A percentile compares a stretch with the other conserved stretches of the same genome.
Evolutionary conservation across 2,113 vertebrate species (phyloP).

Genomic region (Tachysurus fulvidraco): DNA sequence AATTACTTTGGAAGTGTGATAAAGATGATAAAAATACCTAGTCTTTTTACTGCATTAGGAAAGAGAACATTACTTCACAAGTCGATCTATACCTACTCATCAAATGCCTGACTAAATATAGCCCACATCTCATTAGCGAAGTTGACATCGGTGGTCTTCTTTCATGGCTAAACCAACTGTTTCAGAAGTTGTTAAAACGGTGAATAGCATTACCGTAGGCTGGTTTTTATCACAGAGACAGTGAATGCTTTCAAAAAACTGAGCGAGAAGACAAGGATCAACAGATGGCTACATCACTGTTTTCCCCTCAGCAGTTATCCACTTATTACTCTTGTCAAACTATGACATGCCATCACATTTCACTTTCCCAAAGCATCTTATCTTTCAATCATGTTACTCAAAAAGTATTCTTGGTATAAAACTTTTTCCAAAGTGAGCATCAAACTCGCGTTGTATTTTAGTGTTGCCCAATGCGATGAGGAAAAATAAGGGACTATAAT

Average conservation of each 20-base stretch:
- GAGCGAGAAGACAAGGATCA: not conserved
- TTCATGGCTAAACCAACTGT: not conserved
- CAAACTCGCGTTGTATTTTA: not conserved
- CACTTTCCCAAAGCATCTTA: not conserved
- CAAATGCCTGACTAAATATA: not conserved
- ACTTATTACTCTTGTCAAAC: not conserved
- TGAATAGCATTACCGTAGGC: not conserved
- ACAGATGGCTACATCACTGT: not conserved
- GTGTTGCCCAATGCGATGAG: not conserved
- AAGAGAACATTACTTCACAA: not conserved
- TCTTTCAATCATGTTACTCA: not conserved
- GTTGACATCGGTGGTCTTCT: not conserved
- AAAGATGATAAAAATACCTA: not conserved
- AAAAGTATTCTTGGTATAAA: not conserved
- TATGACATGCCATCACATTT: not conserved
- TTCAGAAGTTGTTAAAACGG: not conserved
- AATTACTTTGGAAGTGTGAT: not conserved
- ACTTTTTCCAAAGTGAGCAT: not conserved
- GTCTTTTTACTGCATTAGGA: not conserved
- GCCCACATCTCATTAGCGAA: not conserved
- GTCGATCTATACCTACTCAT: not conserved
- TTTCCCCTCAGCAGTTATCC: not conserved
- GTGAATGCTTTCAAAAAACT: not conserved
- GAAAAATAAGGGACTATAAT: not conserved
- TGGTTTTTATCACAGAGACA: not conserved